Evolutionary conservation across 2,113 vertebrate species (phyloP), one percentile per base, ranked within the genome.

Genomic region (Chrysemys picta): DNA sequence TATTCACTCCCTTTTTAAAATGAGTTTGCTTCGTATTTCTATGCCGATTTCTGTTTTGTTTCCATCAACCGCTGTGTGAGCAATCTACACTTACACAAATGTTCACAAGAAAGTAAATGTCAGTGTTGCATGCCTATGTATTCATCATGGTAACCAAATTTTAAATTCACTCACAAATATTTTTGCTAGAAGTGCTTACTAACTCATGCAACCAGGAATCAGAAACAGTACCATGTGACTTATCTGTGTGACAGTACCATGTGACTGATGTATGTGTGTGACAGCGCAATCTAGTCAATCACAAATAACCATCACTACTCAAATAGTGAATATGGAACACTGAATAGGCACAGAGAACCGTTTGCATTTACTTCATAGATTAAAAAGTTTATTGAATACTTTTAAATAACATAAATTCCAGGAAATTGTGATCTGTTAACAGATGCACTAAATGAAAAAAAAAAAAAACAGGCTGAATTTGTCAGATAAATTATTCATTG

Each of bases 161-260:
- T 88, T 50, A 75, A 85, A 76, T 3, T 86, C 29, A 29, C 8
- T 78, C 12, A 2, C 1, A 49, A 47, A 2, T 6, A 86, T 86
- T 88, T 92, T 25, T 62, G 24, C 47, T 42, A 76, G 27, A 42
- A 0, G 0, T 42, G 2, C 3, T 81, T 93, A 76, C 84, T 59
- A 42, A 21, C 85, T 59, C 42, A 21, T 16, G 54, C 69, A 76
- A 54, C 50, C 1, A 6, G n/a, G 47, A 85, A 85, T 21, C 9
- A 82, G 80, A 86, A 88, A 4, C 4, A 21, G 19, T 21, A 69
- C 12, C 2, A 45, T 2, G 21, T 53, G 35, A 5, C 5, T 92
- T 5, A 31, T 50, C 80, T 54, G 2, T 75, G 10, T 75, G 7
- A 72, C 3, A 85, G 3, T 1, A 0, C 21, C 1, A 0, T 5